Evolutionary conservation across 2,797 vertebrate genomes (phyloP), one percentile per base, ranked within the genome.

Genomic region (Parotocinclus haroldoi): DNA sequence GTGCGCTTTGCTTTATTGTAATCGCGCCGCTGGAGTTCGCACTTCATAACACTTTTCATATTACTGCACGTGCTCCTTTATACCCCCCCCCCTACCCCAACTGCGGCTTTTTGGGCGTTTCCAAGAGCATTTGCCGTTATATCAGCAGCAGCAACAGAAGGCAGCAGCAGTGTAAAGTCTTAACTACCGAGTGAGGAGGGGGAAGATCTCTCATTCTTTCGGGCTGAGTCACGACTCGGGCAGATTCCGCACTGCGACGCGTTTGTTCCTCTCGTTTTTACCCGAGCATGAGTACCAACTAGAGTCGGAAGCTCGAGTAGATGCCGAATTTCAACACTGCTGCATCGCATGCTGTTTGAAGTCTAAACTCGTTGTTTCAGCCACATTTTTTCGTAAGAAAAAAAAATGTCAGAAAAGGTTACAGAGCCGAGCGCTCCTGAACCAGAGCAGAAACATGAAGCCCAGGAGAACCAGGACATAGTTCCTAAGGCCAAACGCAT

Each of bases 401-500:
- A 10, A 6, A 8, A 36, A 54, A 64, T 64, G 62, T 53, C 62
- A 1, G 39, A 40, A 36, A 27, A 50, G 4, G 37, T 38, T 19
- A 8, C 40, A 64, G 39, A 9, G 7, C 12, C 50, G 50, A 37
- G 38, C 10, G 12, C 9, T 39, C 36, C 1, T 45, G 19, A n/a
- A 17, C 14, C 36, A 9, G 10, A 55, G n/a, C 13, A 64, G 1
- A 16, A 38, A 54, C 13, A 9, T 6, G 50, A 63, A 38, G 11
- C 49, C 14, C 1, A 8, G 36, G 19, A 69, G 51, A 19, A 27
- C 27, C 40, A 53, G 13, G 40, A 44, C 16, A 45, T 48, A 9
- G 18, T 42, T 11, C 39, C 60, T 3, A 53, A 51, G 51, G 39
- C 44, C 5, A 62, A 42, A 16, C 84, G 89, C 1, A 77, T 89